phyloP scores from a whole-genome alignment of 2,797 vertebrate genomes.

The Neosalanx taihuensis region DNA sequence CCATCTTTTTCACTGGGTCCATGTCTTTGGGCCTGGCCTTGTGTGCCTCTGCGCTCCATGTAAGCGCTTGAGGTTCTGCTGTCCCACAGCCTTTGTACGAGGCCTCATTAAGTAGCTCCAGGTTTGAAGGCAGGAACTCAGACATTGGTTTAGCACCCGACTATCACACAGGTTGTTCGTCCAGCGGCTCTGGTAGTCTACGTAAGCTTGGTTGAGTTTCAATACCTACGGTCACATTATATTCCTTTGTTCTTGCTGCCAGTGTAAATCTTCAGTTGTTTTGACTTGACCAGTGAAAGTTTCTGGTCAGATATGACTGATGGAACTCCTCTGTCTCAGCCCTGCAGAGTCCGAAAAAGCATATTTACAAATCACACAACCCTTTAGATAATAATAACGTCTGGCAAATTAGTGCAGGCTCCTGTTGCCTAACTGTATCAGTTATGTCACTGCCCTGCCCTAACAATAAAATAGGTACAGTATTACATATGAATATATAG shows the following conservation, averaged over 20 bases:
- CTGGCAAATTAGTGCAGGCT: no score
- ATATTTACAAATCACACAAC: neutral
- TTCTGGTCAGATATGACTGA: neutral
- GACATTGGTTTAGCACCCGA: constrained; percentile 17
- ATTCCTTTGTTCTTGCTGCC: neutral
- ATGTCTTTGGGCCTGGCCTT: neutral
- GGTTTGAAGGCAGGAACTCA: constrained; percentile 8
- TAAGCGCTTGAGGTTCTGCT: constrained; percentile 2
- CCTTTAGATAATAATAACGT: neutral
- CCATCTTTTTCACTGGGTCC: neutral
- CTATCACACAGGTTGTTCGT: neutral
- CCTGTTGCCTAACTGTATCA: no score
- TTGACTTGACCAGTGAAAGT: neutral
- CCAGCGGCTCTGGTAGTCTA: neutral
- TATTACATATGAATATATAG: no score
- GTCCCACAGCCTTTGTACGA: constrained; percentile 1
- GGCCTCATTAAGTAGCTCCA: neutral
- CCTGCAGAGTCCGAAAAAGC: neutral
- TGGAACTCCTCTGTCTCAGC: neutral
- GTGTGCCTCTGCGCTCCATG: constrained; percentile 3
- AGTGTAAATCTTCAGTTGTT: neutral
- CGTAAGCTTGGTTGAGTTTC: neutral
- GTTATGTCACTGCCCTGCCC: neutral
- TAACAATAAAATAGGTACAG: no score
- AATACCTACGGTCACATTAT: neutral